Evolutionary conservation across 2,113 vertebrate species (phyloP), one percentile per base, ranked within the genome.

Genomic region (Notarius lentiginosus): DNA sequence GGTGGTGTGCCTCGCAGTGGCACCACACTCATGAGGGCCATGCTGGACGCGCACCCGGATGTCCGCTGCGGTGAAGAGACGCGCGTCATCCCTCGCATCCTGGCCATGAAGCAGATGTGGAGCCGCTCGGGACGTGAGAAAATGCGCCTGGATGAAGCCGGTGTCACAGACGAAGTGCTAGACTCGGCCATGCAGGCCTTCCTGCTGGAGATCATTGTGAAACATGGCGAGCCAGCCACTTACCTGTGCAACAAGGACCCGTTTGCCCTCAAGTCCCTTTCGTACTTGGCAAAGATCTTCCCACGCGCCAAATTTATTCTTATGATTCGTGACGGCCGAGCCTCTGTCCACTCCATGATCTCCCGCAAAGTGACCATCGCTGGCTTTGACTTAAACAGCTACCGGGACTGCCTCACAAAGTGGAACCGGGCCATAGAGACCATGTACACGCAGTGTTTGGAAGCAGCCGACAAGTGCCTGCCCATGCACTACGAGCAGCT

Each of bases 51-150:
- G 17, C 98, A 99, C 85, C 98, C 98, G 0, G 97, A 98, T 0
- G 92, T 99, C 5, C 97, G 98, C 8, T 99, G 98, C 0, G 98
- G 98, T 0, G 98, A 99, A 88, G 98, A 99, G 92, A 99, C 98
- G 0, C 94, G 98, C 1, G 98, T 99, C 47, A 99, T 99, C 86
- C 98, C 98, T 0, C 95, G 98, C 12, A 98, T 99, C 65, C 93
- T 99, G 91, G 98, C 98, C 0, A 96, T 99, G 86, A 99, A 99
- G 87, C 98, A 99, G 95, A 99, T 99, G 97, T 99, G 98, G 98
- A 98, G 97, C 15, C 95, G 97, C 10, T 99, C 98, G 0, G 98
- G 97, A 81, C 96, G 97, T 84, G 98, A 99, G 93, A 99, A 99
- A 89, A 97, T 99, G 93, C 96, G 98, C 0, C 93, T 99, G 91